Conservation (phyloP, 2,888 invertebrate genomes). For the Drosophila macrothrix region DNA sequence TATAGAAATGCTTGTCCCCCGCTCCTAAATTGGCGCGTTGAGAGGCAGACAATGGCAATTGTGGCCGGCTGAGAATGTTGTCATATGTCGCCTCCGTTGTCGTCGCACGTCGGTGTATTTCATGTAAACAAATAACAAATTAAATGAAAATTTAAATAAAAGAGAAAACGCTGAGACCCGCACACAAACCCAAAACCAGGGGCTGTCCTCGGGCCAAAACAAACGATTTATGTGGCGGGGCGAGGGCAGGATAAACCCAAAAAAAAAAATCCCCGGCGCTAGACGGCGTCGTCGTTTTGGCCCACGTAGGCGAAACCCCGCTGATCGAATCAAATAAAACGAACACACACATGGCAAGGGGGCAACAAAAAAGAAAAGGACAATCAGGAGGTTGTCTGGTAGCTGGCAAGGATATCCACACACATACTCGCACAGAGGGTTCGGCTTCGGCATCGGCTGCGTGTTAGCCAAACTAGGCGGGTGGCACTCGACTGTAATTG, state of each 20-base stretch:
- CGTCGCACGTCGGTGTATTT: slow-evolving; percentile 71
- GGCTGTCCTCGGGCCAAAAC: slow-evolving; percentile 53
- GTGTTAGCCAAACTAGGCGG: slow-evolving; percentile 64
- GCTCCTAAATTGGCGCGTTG: slow-evolving; percentile 41
- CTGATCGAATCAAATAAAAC: slow-evolving; percentile 83
- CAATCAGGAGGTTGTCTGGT: slow-evolving; percentile 70
- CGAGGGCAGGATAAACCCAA: slow-evolving; percentile 72
- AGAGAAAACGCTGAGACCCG: slow-evolving; percentile 47
- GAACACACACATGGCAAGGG: slow-evolving; percentile 64
- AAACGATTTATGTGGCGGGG: slow-evolving; percentile 71
- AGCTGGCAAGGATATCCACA: slow-evolving; percentile 63
- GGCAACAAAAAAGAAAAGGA: slow-evolving; percentile 55
- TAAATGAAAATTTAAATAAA: slow-evolving; percentile 81
- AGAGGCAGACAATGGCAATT: slow-evolving; percentile 77
- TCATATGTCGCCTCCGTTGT: slow-evolving; percentile 77
- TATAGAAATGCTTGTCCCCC: slow-evolving; percentile 1
- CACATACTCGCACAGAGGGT: slow-evolving; percentile 24
- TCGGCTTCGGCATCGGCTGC: slow-evolving; percentile 11
- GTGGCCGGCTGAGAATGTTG: slow-evolving; percentile 79
- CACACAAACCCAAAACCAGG: slow-evolving; percentile 39
- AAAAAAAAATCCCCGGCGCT: slow-evolving; percentile 59
- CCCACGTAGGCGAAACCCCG: slow-evolving; percentile 83
- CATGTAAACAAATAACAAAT: slow-evolving; percentile 82
- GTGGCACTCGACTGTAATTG: slow-evolving; percentile 78
- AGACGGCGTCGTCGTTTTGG: slow-evolving; percentile 63